These are phyloP conservation scores for Coccyzus lansbergi DNA, from an alignment of 2,797 vertebrate genomes.

Conservation along the genomic window DNA sequence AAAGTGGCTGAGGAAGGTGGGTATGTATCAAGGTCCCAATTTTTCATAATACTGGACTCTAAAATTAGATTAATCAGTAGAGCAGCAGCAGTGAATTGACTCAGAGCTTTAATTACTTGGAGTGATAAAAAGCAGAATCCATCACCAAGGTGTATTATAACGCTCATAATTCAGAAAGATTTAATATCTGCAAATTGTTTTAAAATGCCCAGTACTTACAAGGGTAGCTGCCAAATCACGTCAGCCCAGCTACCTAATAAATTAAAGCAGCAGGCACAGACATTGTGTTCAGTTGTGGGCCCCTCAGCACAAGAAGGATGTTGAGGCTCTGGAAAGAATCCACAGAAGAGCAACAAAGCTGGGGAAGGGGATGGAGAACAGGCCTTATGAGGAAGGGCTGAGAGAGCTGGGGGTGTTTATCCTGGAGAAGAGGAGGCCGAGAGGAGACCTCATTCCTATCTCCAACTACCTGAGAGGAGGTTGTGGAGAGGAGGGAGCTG, in stretches of 20 bases:
- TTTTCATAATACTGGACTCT: neutral
- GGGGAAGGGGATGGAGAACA: too few species aligned
- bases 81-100: conserved; percentile 7
- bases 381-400: too few species aligned
- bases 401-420: too few species aligned
- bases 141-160: neutral
- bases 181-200: neutral
- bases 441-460: too few species aligned
- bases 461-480: too few species aligned
- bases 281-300: too few species aligned
- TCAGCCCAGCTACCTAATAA: neutral
- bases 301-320: too few species aligned
- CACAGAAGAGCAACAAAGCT: too few species aligned
- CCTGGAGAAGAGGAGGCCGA: too few species aligned
- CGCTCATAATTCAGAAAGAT: conserved; percentile 15
- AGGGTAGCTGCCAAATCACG: neutral
- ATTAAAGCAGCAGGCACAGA: neutral
- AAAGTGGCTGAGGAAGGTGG: neutral
- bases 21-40: neutral
- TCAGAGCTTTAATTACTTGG: neutral
- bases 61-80: conserved; percentile 21
- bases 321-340: too few species aligned
- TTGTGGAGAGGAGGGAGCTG: too few species aligned
- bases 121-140: conserved; percentile 28
- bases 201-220: neutral